These are phyloP conservation scores for Trissolcus brochymenae DNA, from an alignment of 2,888 invertebrate genomes.

Conservation along the genomic window DNA sequence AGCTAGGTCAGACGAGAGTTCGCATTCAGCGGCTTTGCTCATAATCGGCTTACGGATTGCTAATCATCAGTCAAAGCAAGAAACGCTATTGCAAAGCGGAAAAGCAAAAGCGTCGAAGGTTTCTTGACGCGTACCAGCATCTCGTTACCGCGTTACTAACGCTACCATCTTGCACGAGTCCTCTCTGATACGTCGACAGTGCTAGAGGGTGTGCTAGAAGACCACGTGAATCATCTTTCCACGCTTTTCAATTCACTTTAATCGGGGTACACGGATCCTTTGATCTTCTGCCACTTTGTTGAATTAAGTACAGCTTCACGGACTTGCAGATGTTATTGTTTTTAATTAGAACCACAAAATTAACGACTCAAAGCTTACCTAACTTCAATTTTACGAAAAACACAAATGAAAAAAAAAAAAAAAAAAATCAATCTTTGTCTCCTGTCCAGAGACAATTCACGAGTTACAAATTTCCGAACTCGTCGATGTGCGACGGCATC, in stretches of 20 bases:
- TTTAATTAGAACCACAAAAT: slow-evolving; percentile 24
- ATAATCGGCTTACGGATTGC: slow-evolving; percentile 75
- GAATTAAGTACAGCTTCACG: slow-evolving; percentile 5
- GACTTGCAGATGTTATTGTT: slow-evolving; percentile 24
- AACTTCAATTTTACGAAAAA: too few species aligned
- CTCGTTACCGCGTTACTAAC: slow-evolving; percentile 50
- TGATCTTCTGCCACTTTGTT: slow-evolving; percentile 29
- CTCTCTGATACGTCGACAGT: slow-evolving; percentile 13
- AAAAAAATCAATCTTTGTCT: too few species aligned
- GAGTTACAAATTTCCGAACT: too few species aligned
- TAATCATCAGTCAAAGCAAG: slow-evolving; percentile 71
- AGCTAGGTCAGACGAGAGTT: slow-evolving; percentile 64
- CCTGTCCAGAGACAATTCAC: too few species aligned
- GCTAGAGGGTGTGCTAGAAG: slow-evolving; percentile 25
- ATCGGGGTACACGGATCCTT: slow-evolving; percentile 28
- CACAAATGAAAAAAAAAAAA: too few species aligned
- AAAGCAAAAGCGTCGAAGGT: slow-evolving; percentile 40
- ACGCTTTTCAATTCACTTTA: slow-evolving; percentile 46
- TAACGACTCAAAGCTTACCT: too few species aligned
- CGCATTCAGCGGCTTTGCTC: slow-evolving; percentile 68
- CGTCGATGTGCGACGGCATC: too few species aligned
- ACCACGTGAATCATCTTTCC: slow-evolving; percentile 37
- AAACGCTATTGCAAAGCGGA: slow-evolving; percentile 35
- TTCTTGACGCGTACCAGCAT: slow-evolving; percentile 41
- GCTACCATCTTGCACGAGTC: slow-evolving; percentile 31